Evolutionary conservation across 2,113 vertebrate genomes (phyloP).

Genomic region (Pantherophis guttatus): DNA sequence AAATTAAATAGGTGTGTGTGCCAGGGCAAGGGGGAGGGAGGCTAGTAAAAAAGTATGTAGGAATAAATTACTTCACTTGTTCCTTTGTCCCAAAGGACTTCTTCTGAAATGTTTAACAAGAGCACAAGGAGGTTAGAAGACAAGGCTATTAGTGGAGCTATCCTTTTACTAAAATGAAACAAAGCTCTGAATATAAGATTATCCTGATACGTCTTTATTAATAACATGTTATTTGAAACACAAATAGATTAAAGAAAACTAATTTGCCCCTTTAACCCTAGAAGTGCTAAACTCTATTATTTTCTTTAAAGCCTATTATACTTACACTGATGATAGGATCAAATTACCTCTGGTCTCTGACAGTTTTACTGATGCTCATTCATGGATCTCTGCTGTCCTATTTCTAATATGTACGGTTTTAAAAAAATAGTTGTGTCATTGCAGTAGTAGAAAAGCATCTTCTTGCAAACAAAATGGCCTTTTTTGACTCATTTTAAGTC

Average conservation of each 20-base stretch:
- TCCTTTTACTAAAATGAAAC: slow-evolving; percentile 14
- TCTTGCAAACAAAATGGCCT: not conserved
- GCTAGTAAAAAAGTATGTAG: not conserved
- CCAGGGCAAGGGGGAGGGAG: not conserved
- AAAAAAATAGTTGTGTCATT: not conserved
- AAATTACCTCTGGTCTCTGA: not conserved
- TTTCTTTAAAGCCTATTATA: not conserved
- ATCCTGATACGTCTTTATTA: slow-evolving; percentile 34
- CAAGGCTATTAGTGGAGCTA: slow-evolving; percentile 26
- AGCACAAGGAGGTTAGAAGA: not conserved
- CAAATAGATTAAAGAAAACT: not conserved
- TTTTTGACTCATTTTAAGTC: not conserved
- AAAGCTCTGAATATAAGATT: slow-evolving; percentile 8
- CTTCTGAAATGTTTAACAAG: slow-evolving; percentile 56
- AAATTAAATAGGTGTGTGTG: not conserved
- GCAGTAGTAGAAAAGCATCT: not conserved
- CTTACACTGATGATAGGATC: not conserved
- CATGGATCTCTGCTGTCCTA: not conserved
- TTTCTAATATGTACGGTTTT: not conserved
- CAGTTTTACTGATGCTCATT: not conserved
- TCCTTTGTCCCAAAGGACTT: slow-evolving; percentile 21
- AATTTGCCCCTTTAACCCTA: slow-evolving; percentile 35
- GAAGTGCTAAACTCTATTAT: slow-evolving; percentile 1
- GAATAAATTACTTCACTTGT: not conserved
- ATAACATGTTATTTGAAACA: slow-evolving; percentile 57